phyloP scores from a whole-genome alignment of 2,797 vertebrate species.

The Cacajao melanocephalus region DNA sequence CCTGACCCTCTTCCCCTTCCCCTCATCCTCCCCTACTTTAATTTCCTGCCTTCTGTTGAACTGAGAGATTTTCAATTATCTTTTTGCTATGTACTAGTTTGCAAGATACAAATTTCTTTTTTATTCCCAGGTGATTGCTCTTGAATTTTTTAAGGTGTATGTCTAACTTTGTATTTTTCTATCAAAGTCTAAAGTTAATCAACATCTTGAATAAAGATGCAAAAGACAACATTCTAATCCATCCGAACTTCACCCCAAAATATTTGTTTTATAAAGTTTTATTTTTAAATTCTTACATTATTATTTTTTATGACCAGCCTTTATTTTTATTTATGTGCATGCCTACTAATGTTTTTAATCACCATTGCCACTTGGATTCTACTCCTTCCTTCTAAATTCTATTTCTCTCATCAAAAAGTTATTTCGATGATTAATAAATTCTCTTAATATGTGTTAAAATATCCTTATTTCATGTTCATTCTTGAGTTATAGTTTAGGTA shows the following conservation, averaged over 20 bases:
- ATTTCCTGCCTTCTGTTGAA: neutral
- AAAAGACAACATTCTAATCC: neutral
- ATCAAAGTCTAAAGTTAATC: neutral
- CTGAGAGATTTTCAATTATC: neutral
- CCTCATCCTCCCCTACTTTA: neutral
- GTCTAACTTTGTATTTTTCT: neutral
- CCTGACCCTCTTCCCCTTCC: neutral
- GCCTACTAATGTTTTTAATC: neutral
- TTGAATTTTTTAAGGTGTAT: neutral
- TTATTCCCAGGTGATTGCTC: neutral
- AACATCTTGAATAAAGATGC: neutral
- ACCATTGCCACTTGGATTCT: neutral
- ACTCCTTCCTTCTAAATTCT: neutral
- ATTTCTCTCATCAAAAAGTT: neutral
- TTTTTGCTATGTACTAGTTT: neutral
- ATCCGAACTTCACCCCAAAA: neutral
- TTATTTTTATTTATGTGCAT: neutral
- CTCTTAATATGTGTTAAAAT: slow-evolving; percentile 3
- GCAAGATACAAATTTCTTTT: neutral
- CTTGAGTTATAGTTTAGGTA: neutral
- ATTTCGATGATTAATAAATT: neutral
- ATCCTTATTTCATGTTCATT: neutral
- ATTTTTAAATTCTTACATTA: neutral
- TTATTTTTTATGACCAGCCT: neutral
- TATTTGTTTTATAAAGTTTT: neutral